Evolutionary conservation across 2,113 vertebrate species (phyloP).

Genomic region (Gambusia affinis): DNA sequence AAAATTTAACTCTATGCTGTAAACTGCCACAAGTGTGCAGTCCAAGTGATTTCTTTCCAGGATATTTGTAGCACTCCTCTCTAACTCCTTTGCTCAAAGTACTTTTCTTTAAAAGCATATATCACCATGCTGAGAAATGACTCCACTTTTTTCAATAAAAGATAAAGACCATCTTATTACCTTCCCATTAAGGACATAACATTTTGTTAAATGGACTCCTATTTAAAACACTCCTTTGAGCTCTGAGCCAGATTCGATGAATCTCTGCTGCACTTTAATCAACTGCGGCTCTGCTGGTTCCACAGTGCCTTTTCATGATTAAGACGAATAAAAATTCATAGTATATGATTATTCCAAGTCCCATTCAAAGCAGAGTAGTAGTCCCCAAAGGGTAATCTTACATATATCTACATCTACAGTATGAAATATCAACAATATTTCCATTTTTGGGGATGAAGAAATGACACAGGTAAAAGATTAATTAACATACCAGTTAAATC

Average conservation of each 20-base stretch:
- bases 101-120: constrained; percentile 62
- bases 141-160: constrained; percentile 74
- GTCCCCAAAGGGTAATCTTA: constrained; percentile 74
- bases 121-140: constrained; percentile 67
- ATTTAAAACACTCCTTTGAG: constrained; percentile 79
- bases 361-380: constrained; percentile 72
- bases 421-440: constrained; percentile 76
- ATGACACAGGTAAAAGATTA: constrained; percentile 53
- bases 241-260: constrained; percentile 74
- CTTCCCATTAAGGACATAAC: constrained; percentile 80
- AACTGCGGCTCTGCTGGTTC: constrained; percentile 70
- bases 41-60: constrained; percentile 51
- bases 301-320: constrained; percentile 73
- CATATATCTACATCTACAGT: constrained; percentile 72
- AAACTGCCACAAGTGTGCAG: constrained; percentile 36
- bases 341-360: constrained; percentile 79
- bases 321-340: constrained; percentile 81
- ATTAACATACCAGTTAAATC: constrained; percentile 11
- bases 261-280: constrained; percentile 78
- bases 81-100: constrained; percentile 40
- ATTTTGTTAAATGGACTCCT: constrained; percentile 82
- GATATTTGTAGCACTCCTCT: constrained; percentile 40
- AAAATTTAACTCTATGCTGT: constrained; percentile 21
- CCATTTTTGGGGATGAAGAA: constrained; percentile 62
- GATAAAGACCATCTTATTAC: constrained; percentile 82